Conservation (phyloP, 1,140 invertebrate species). For the Laupala kohalensis region DNA sequence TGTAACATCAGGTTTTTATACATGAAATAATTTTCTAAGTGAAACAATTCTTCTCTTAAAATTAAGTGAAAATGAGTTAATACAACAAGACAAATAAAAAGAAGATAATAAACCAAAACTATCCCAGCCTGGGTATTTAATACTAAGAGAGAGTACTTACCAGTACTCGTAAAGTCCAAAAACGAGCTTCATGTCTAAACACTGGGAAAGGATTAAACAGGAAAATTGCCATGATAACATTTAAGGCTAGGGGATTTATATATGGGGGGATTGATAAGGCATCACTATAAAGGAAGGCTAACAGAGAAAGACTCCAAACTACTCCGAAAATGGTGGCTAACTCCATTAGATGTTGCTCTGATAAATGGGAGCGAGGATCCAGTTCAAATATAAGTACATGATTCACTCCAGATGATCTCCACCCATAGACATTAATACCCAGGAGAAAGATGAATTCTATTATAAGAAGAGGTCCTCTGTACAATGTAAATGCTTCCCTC, state of each 20-base stretch:
- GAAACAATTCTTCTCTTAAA: too few relatives aligned
- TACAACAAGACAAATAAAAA: too few relatives aligned
- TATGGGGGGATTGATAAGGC: conserved; percentile 63
- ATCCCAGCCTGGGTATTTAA: too few relatives aligned
- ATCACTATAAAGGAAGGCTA: conserved; percentile 53
- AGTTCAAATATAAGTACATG: conserved; percentile 90
- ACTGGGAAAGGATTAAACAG: conserved; percentile 69
- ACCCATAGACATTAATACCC: conserved; percentile 80
- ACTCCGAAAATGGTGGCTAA: conserved; percentile 73
- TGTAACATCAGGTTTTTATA: too few relatives aligned
- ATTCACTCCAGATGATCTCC: conserved; percentile 79
- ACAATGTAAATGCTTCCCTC: conserved; percentile 49
- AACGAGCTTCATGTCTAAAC: conserved; percentile 61
- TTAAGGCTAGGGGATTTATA: conserved; percentile 58
- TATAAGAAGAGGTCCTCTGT: conserved; percentile 68
- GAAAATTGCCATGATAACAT: conserved; percentile 54
- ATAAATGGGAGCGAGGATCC: conserved; percentile 74
- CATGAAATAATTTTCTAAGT: too few relatives aligned
- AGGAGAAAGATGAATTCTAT: conserved; percentile 75
- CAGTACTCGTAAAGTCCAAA: conserved; percentile 37
- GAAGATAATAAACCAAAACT: too few relatives aligned
- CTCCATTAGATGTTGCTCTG: conserved; percentile 80
- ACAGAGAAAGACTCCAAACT: conserved; percentile 61
- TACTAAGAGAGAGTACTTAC: conserved; percentile 20
- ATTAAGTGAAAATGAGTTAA: too few relatives aligned